phyloP scores from a whole-genome alignment of 2,888 invertebrate species.

The Polydrusus pterygomalis region DNA sequence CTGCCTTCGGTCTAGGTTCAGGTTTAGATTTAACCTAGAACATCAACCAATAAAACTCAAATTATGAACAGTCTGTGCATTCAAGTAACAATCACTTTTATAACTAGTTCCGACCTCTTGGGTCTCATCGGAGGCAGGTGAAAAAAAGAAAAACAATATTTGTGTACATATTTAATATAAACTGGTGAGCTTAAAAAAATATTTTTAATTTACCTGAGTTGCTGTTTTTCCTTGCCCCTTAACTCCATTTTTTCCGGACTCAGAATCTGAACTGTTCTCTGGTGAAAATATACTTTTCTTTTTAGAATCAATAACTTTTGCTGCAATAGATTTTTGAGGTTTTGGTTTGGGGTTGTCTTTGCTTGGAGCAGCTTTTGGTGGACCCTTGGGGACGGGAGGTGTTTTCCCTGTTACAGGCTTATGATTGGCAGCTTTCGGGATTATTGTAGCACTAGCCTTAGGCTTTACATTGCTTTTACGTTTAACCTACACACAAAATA shows the following conservation, averaged over 20 bases:
- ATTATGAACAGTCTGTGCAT: neutral
- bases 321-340: slow-evolving; percentile 31
- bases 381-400: slow-evolving; percentile 52
- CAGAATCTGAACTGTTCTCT: slow-evolving; percentile 83
- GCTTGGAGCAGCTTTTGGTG: slow-evolving; percentile 50
- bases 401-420: slow-evolving; percentile 57
- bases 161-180: neutral
- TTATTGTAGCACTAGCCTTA: slow-evolving; percentile 78
- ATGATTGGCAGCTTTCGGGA: slow-evolving; percentile 72
- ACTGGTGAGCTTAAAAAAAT: neutral
- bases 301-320: slow-evolving; percentile 70
- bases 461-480: slow-evolving; percentile 77
- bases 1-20: slow-evolving; percentile 71
- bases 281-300: slow-evolving; percentile 90
- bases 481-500: slow-evolving; percentile 63
- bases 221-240: slow-evolving; percentile 34
- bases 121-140: no score
- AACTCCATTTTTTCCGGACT: slow-evolving; percentile 64
- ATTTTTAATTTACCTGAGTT: slow-evolving; percentile 30
- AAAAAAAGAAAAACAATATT: no score
- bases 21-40: slow-evolving; percentile 64
- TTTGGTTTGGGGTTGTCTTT: slow-evolving; percentile 46
- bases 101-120: no score
- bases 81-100: neutral
- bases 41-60: slow-evolving; percentile 4